These are phyloP conservation scores for Etheostoma cragini DNA, from an alignment of 2,113 vertebrate genomes.

Conservation along the genomic window DNA sequence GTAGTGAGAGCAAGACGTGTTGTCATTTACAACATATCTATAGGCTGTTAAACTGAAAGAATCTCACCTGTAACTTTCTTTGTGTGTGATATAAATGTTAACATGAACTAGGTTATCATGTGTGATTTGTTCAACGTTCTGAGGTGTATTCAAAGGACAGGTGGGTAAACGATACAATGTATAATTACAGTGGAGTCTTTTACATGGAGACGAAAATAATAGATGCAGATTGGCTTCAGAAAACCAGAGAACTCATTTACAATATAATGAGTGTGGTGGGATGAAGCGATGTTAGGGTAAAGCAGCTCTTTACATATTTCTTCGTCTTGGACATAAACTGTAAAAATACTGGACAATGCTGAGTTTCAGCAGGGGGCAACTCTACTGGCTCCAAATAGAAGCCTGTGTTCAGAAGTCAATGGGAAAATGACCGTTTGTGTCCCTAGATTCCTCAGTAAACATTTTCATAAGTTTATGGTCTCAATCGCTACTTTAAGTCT, in stretches of 20 bases:
- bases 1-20: background rate
- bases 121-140: background rate
- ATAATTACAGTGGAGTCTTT: conserved; percentile 11
- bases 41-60: background rate
- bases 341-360: too few relatives aligned
- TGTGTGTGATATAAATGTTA: background rate
- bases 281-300: background rate
- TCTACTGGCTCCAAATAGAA: too few relatives aligned
- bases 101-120: background rate
- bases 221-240: conserved; percentile 6
- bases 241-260: background rate
- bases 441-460: too few relatives aligned
- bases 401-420: too few relatives aligned
- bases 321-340: background rate
- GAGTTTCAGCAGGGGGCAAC: too few relatives aligned
- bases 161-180: conserved; percentile 19
- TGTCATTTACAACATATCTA: background rate
- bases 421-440: too few relatives aligned
- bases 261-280: background rate
- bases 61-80: conserved; percentile 1
- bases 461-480: too few relatives aligned
- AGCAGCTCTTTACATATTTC: background rate
- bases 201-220: background rate
- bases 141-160: conserved; percentile 9
- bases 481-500: too few relatives aligned